Base-by-base conservation (phyloP, 2,113 vertebrate genomes). In the Sitta europaea region DNA sequence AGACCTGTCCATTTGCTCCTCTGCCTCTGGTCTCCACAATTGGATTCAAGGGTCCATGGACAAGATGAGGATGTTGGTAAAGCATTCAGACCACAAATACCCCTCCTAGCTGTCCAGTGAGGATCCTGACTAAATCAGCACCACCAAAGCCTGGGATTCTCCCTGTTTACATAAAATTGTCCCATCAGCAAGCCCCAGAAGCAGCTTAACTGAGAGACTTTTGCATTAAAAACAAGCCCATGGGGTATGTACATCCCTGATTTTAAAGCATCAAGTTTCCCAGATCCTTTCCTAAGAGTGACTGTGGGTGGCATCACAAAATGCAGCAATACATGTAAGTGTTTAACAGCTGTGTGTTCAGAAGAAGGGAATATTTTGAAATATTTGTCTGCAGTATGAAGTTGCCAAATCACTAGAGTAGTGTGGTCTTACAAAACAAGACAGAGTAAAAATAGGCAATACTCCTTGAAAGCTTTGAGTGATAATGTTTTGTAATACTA, bases 391-490 rank as follows among this genome's bases (percentile, higher is more conserved):
- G 5, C 62, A 62, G 58, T 57, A 27, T 55, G 57, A 71, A 68
- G 67, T 95, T 92, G 89, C 82, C 86, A 51, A 86, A 82, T 65
- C 17, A 45, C 27, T 43, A 29, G 31, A 9, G 21, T 51, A 45
- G 6, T 27, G n/a, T 54, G 55, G 61, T 82, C 4, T 6, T 50
- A 75, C 62, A 83, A 92, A 95, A 91, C 67, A 48, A 36, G 54
- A 45, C 40, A n/a, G 78, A 87, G 78, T 48, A 79, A 94, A 91
- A 97, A 87, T n/a, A 90, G 86, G 80, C 70, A 76, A 50, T 68
- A 86, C 45, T 61, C 14, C 24, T 35, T 43, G 48, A 63, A 72
- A 94, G 17, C 33, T 85, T 66, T 33, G 24, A 29, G 61, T 48
- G 6, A 70, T 40, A 61, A 81, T 17, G 18, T 79, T 96, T 86